Percentiles rank a stretch among this genome's conserved stretches.
Evolutionary conservation across 2,113 vertebrate genomes (phyloP).

Genomic region (Zosterops lateralis): DNA sequence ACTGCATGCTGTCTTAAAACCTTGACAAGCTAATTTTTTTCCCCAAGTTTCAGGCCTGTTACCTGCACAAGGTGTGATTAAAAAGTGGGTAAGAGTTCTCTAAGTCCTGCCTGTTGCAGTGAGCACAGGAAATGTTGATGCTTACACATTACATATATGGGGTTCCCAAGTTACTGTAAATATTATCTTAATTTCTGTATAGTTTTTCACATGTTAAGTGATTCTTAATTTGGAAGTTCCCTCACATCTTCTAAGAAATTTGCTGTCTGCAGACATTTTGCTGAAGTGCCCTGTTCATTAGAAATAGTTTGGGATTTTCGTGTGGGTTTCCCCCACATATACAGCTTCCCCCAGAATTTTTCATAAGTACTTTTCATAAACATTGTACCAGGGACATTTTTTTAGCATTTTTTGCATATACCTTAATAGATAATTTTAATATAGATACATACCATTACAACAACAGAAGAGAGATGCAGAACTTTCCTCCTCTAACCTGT

Average conservation of each 20-base stretch:
- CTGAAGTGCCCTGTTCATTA: background rate
- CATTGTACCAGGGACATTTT: background rate
- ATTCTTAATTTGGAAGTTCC: background rate
- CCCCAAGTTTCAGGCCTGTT: background rate
- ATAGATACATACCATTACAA: constrained; percentile 67
- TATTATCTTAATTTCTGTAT: background rate
- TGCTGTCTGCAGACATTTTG: background rate
- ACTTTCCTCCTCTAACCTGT: constrained; percentile 75
- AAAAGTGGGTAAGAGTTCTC: background rate
- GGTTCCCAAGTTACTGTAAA: background rate
- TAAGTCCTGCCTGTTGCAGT: background rate
- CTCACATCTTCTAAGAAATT: background rate
- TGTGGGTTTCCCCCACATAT: too few species aligned
- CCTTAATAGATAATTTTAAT: background rate
- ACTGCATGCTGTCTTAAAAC: background rate
- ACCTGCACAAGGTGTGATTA: background rate
- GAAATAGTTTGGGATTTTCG: background rate
- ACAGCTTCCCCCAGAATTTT: background rate
- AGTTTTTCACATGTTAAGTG: background rate
- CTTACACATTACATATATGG: rapidly evolving
- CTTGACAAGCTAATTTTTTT: background rate
- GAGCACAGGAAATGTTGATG: background rate
- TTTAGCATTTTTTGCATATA: background rate
- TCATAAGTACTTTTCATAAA: background rate
- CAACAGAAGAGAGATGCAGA: constrained; percentile 73